Evolutionary conservation across 2,888 invertebrate species (phyloP).

Genomic region (Drosophila glabriapex): DNA sequence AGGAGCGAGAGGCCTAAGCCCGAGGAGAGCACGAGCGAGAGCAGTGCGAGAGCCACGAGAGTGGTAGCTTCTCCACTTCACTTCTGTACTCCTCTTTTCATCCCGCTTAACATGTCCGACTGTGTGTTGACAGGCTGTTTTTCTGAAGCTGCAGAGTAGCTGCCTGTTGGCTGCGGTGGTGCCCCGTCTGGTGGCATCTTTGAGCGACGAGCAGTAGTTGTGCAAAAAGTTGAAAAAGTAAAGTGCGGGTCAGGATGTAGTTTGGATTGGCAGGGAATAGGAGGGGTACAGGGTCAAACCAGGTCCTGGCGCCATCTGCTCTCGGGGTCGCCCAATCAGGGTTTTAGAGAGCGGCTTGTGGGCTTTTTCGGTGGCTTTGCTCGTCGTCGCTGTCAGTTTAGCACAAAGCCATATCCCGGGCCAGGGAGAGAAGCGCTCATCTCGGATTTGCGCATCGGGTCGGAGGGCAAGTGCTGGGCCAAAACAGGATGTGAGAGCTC

Average conservation of each 20-base stretch:
- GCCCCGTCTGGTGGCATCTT: slow-evolving; percentile 31
- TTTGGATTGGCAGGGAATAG: not conserved
- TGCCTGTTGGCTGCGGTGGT: not conserved
- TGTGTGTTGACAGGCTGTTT: slow-evolving; percentile 10
- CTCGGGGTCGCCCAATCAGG: slow-evolving; percentile 22
- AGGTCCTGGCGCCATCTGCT: slow-evolving; percentile 43
- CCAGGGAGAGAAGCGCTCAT: slow-evolving; percentile 64
- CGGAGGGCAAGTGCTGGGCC: slow-evolving; percentile 66
- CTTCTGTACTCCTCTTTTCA: not conserved
- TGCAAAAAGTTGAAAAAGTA: slow-evolving; percentile 19
- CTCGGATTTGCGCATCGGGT: slow-evolving; percentile 75
- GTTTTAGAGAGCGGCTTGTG: slow-evolving; percentile 11
- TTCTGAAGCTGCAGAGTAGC: slow-evolving; percentile 22
- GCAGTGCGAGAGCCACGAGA: slow-evolving; percentile 15
- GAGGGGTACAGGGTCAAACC: slow-evolving; percentile 28
- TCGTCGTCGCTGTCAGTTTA: slow-evolving; percentile 66
- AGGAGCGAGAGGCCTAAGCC: slow-evolving; percentile 20
- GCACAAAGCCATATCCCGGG: slow-evolving; percentile 70
- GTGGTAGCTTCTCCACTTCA: not conserved
- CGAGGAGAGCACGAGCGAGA: slow-evolving; percentile 10
- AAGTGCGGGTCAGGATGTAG: slow-evolving; percentile 34
- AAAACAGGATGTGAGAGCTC: slow-evolving; percentile 6
- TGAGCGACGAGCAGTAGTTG: slow-evolving; percentile 1
- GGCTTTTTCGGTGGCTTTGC: slow-evolving; percentile 16
- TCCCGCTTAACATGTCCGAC: not conserved